These are phyloP conservation scores for Danaus chrysippus DNA, from an alignment of 2,888 invertebrate genomes.

Conservation along the genomic window DNA sequence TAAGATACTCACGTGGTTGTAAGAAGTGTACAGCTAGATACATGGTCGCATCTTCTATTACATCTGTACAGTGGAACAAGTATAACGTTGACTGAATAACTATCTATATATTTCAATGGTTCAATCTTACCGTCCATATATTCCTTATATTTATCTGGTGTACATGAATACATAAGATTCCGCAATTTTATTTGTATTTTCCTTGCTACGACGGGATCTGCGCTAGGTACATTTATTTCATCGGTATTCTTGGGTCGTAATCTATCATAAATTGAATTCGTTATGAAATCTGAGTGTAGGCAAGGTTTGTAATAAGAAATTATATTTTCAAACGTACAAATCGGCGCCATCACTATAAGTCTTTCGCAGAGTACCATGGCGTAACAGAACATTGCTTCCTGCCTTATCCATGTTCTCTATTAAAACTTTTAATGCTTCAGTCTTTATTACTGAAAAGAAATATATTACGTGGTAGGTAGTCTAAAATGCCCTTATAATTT, in stretches of 20 bases:
- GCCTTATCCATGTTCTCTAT: constrained; percentile 47
- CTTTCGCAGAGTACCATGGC: constrained; percentile 61
- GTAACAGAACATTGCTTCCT: constrained; percentile 48
- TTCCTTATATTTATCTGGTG: constrained; percentile 40
- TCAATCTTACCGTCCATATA: constrained; percentile 51
- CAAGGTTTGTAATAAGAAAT: neutral
- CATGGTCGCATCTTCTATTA: constrained; percentile 56
- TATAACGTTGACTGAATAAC: neutral
- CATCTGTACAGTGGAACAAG: constrained; percentile 48
- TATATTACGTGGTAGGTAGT: neutral
- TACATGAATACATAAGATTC: constrained; percentile 45
- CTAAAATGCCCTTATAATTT: too few species aligned
- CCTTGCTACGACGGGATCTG: constrained; percentile 59
- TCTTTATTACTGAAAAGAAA: constrained; percentile 49
- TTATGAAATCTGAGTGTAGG: neutral
- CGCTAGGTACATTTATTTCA: constrained; percentile 45
- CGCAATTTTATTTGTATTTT: constrained; percentile 64
- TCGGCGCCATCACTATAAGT: constrained; percentile 53
- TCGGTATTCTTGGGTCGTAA: constrained; percentile 56
- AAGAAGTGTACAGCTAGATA: constrained; percentile 59
- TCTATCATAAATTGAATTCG: constrained; percentile 37
- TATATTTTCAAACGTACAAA: constrained; percentile 37
- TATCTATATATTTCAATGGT: neutral
- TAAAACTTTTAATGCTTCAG: constrained; percentile 51
- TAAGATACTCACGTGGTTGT: constrained; percentile 50